Conservation (phyloP, 30 jellyfish, hydroid and myxozoan species). For the Aurelia sp. region DNA sequence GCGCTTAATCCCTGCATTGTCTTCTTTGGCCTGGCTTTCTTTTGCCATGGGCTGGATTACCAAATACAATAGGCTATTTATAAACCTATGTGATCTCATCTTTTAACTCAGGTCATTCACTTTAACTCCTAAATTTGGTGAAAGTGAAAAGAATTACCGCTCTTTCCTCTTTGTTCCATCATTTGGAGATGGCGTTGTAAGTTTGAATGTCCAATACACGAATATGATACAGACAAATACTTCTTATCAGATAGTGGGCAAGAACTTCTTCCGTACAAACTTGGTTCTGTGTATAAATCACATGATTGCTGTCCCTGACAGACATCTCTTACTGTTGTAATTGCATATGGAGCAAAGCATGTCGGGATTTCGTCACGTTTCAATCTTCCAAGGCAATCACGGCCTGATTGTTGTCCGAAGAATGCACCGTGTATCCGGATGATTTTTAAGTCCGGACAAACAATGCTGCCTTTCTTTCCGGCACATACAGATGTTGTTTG, state of each 20-base stretch:
- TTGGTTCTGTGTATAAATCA: constrained; percentile 88
- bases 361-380: constrained; percentile 85
- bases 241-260: constrained; percentile 67
- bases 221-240: constrained; percentile 85
- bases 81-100: no score
- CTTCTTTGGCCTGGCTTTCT: no score
- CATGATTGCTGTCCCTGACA: constrained; percentile 99
- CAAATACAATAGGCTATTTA: no score
- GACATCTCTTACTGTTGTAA: constrained; percentile 67
- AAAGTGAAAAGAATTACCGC: constrained; percentile 28
- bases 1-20: no score
- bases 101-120: no score
- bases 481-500: constrained; percentile 69
- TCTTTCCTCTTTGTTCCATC: constrained; percentile 36
- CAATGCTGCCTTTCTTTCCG: constrained; percentile 85
- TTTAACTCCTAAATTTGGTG: background rate
- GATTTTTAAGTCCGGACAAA: constrained; percentile 84
- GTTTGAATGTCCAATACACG: constrained; percentile 85
- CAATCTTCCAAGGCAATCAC: constrained; percentile 85
- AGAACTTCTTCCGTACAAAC: constrained; percentile 81
- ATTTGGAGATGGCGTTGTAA: constrained; percentile 49
- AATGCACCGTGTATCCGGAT: constrained; percentile 86
- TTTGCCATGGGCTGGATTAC: no score
- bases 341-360: constrained; percentile 92
- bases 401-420: constrained; percentile 88